Evolutionary conservation across 2,797 vertebrate genomes (phyloP).

Genomic region (Oceanodroma leucorhoa): DNA sequence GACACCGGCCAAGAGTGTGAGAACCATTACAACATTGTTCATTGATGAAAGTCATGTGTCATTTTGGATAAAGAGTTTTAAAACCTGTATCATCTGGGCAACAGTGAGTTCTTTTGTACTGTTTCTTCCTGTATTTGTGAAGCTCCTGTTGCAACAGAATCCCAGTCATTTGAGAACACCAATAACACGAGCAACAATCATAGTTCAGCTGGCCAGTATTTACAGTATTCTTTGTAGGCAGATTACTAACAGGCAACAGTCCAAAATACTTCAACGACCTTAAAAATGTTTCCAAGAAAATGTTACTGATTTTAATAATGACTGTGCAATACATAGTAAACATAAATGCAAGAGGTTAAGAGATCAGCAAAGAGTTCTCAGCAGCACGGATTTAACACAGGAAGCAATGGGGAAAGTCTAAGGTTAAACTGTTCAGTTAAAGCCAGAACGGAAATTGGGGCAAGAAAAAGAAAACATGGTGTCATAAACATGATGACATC

Average conservation of each 20-base stretch:
- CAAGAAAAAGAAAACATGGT: conserved; percentile 3
- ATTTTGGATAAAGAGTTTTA: neutral
- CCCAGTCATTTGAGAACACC: neutral
- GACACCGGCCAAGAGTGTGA: neutral
- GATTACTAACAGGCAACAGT: neutral
- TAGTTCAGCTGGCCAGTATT: neutral
- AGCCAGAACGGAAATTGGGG: conserved; percentile 4
- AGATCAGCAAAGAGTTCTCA: neutral
- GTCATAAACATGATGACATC: neutral
- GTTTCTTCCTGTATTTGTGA: neutral
- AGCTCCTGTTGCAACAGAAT: neutral
- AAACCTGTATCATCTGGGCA: neutral
- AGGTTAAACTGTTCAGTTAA: neutral
- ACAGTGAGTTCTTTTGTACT: neutral
- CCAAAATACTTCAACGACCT: neutral
- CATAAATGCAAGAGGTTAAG: neutral
- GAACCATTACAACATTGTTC: neutral
- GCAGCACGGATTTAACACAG: neutral
- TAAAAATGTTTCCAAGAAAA: conserved; percentile 37
- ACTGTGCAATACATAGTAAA: neutral
- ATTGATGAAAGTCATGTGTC: neutral
- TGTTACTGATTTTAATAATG: neutral
- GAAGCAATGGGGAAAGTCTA: neutral
- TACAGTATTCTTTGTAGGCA: neutral
- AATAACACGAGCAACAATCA: neutral